Evolutionary conservation across 2,797 vertebrate genomes (phyloP).

Genomic region (Otolemur crassicaudatus): DNA sequence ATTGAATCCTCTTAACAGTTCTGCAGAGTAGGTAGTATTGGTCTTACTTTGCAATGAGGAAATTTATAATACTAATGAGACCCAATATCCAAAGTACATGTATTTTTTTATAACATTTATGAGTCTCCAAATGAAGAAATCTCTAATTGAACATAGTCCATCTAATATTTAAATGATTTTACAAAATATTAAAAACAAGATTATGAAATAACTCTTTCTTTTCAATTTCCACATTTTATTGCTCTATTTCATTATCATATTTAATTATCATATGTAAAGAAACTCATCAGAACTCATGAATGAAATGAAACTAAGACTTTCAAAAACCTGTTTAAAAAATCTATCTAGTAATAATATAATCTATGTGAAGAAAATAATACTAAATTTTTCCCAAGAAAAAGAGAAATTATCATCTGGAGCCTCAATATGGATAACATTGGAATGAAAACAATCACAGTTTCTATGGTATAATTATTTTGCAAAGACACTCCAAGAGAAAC

Average conservation of each 20-base stretch:
- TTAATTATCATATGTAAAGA: slow-evolving; percentile 77
- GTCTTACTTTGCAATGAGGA: not conserved
- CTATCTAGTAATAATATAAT: slow-evolving; percentile 75
- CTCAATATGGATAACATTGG: not conserved
- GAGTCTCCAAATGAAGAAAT: not conserved
- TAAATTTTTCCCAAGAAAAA: slow-evolving; percentile 74
- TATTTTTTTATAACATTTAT: not conserved
- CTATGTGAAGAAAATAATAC: slow-evolving; percentile 80
- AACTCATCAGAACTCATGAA: slow-evolving; percentile 55
- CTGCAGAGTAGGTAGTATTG: not conserved
- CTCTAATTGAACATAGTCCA: not conserved
- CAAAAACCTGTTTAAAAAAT: slow-evolving; percentile 75
- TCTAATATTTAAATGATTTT: slow-evolving; percentile 10
- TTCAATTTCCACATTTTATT: not conserved
- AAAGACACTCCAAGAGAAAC: slow-evolving; percentile 56
- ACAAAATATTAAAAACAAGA: not conserved
- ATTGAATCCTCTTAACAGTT: not conserved
- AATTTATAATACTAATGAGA: not conserved
- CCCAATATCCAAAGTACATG: not conserved
- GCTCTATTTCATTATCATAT: slow-evolving; percentile 20
- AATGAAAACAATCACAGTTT: slow-evolving; percentile 62
- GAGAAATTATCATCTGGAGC: slow-evolving; percentile 76
- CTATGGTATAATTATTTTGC: slow-evolving; percentile 61
- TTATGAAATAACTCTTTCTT: not conserved
- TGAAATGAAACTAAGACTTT: slow-evolving; percentile 74